These are phyloP conservation scores for Pogonocichla stellata DNA, from an alignment of 2,113 vertebrate species.

Conservation along the genomic window DNA sequence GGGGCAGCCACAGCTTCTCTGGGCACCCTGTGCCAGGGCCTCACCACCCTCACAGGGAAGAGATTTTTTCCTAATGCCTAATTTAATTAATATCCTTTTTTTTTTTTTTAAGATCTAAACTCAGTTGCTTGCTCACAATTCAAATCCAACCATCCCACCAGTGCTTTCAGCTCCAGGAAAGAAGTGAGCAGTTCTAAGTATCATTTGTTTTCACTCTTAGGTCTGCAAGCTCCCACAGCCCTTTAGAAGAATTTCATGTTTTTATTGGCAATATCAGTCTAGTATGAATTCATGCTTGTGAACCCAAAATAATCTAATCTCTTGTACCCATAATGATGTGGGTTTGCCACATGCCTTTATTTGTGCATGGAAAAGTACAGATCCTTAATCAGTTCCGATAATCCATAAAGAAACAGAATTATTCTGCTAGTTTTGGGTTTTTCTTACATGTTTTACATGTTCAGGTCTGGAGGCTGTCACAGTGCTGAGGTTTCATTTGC, in stretches of 20 bases:
- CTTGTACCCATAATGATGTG: not conserved
- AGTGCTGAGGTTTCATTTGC: not conserved
- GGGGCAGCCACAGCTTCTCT: not conserved
- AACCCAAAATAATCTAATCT: not conserved
- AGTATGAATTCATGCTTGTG: not conserved
- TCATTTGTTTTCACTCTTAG: not conserved
- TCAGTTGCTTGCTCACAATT: not conserved
- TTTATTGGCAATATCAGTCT: not conserved
- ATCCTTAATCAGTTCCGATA: not conserved
- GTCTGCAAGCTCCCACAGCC: not conserved
- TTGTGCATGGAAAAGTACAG: not conserved
- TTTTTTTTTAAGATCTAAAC: not conserved
- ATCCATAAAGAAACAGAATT: not conserved
- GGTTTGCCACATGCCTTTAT: not conserved
- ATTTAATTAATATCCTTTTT: not conserved
- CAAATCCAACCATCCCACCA: not conserved
- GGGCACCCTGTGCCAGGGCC: not conserved
- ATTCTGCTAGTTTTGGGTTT: not conserved
- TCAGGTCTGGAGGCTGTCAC: not conserved
- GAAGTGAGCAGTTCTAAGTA: not conserved
- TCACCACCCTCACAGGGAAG: rapidly evolving
- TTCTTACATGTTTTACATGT: not conserved
- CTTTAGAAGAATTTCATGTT: not conserved
- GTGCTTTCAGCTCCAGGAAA: not conserved
- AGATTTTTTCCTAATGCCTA: not conserved